Conservation (phyloP, 2,113 vertebrate species). For the Rhynchomys soricoides region DNA sequence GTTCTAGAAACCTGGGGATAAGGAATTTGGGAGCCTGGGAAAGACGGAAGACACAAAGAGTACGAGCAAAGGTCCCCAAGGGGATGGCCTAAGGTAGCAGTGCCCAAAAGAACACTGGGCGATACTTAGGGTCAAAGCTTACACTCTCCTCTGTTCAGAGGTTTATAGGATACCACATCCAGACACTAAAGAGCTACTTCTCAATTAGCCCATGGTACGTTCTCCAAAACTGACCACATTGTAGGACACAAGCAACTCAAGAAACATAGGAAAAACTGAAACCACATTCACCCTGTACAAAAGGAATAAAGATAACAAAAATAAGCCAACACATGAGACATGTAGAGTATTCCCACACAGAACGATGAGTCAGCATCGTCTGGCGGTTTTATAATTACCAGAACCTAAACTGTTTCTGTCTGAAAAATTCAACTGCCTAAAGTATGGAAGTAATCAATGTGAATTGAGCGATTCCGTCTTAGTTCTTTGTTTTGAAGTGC, state of each 20-base stretch:
- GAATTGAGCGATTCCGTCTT: background rate
- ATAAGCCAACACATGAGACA: background rate
- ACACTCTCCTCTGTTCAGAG: background rate
- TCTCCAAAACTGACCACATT: background rate
- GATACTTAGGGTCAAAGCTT: background rate
- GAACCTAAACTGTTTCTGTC: background rate
- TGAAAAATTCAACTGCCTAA: background rate
- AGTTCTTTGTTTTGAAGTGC: conserved; percentile 24
- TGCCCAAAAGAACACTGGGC: background rate
- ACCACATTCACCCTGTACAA: too few relatives aligned
- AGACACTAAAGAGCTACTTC: background rate
- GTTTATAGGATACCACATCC: background rate
- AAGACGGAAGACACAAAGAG: background rate
- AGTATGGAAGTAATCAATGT: background rate
- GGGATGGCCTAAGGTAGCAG: background rate
- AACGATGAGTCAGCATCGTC: background rate
- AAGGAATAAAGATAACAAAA: background rate
- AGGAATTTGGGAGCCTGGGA: background rate
- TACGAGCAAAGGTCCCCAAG: background rate
- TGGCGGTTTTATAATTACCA: background rate
- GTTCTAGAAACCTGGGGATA: background rate
- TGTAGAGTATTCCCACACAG: too few relatives aligned
- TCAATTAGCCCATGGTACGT: background rate
- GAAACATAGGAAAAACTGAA: background rate
- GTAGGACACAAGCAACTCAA: background rate